A percentile compares a stretch with the other conserved stretches of the same genome.
Evolutionary conservation across 2,888 invertebrate species (phyloP).

Genomic region (Alloplasta piceator): DNA sequence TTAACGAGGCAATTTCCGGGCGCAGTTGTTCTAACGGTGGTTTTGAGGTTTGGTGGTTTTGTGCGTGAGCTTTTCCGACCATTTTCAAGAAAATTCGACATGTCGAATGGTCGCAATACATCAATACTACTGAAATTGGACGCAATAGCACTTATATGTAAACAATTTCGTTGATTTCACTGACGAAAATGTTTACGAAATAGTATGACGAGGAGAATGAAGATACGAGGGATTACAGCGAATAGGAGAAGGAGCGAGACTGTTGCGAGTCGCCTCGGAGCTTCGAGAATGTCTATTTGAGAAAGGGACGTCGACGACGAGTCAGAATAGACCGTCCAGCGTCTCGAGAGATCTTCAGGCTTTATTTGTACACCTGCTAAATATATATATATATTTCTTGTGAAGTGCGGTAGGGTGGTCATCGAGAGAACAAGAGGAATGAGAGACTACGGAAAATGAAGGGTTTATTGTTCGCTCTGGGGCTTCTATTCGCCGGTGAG

Average conservation of each 20-base stretch:
- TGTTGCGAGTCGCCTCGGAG: slow-evolving; percentile 29
- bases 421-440: slow-evolving; percentile 60
- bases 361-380: not conserved
- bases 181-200: not conserved
- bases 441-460: slow-evolving; percentile 76
- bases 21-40: slow-evolving; percentile 31
- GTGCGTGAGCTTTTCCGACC: slow-evolving; percentile 5
- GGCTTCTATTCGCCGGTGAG: slow-evolving; percentile 81
- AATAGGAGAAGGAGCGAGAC: slow-evolving; percentile 16
- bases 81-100: slow-evolving; percentile 19
- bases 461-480: slow-evolving; percentile 79
- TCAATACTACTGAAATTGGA: slow-evolving; percentile 5
- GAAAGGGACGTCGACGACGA: slow-evolving; percentile 14
- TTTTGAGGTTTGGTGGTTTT: slow-evolving; percentile 35
- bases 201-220: slow-evolving; percentile 24
- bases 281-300: slow-evolving; percentile 37
- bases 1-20: not conserved
- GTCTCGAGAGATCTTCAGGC: not conserved
- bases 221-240: slow-evolving; percentile 30
- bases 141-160: not conserved
- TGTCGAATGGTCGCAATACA: slow-evolving; percentile 12
- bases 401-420: slow-evolving; percentile 45
- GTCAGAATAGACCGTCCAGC: slow-evolving; percentile 26
- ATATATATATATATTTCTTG: slow-evolving; percentile 19
- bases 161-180: not conserved